Percentiles rank a stretch among this genome's conserved stretches.
These are phyloP conservation scores for Carabus problematicus DNA, from an alignment of 2,888 invertebrate genomes.

Conservation along the genomic window DNA sequence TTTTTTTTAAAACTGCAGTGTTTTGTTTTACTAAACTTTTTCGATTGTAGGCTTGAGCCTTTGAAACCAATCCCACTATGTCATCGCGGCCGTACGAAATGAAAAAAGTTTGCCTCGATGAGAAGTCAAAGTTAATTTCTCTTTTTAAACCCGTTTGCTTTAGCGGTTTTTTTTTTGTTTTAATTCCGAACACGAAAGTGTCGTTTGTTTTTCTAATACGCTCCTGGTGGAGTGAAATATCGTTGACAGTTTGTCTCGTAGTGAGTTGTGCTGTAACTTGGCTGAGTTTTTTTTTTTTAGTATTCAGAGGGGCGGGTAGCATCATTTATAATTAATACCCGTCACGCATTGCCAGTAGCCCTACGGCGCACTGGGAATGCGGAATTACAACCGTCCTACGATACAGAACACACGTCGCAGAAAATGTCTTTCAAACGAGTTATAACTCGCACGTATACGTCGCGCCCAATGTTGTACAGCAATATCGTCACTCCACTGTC, in stretches of 20 bases:
- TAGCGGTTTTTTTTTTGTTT: slow-evolving; percentile 11
- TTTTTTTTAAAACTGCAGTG: no score
- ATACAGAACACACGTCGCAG: no score
- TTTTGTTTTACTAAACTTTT: neutral
- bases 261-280: neutral
- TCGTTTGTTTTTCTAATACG: slow-evolving; percentile 20
- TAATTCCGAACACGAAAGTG: slow-evolving; percentile 23
- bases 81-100: slow-evolving; percentile 15
- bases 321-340: slow-evolving; percentile 7
- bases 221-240: slow-evolving; percentile 4
- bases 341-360: slow-evolving; percentile 1
- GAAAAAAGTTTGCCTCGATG: slow-evolving; percentile 20
- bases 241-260: neutral
- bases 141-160: slow-evolving; percentile 15
- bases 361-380: no score
- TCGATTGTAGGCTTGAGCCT: neutral
- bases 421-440: no score
- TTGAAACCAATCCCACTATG: slow-evolving; percentile 20
- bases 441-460: no score
- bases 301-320: slow-evolving; percentile 3
- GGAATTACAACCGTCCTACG: no score
- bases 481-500: no score
- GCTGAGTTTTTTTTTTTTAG: slow-evolving; percentile 1
- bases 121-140: slow-evolving; percentile 29
- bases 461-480: no score